Evolutionary conservation across 2,113 vertebrate genomes (phyloP), one percentile per base, ranked within the genome.

Genomic region (Peromyscus polionotus): DNA sequence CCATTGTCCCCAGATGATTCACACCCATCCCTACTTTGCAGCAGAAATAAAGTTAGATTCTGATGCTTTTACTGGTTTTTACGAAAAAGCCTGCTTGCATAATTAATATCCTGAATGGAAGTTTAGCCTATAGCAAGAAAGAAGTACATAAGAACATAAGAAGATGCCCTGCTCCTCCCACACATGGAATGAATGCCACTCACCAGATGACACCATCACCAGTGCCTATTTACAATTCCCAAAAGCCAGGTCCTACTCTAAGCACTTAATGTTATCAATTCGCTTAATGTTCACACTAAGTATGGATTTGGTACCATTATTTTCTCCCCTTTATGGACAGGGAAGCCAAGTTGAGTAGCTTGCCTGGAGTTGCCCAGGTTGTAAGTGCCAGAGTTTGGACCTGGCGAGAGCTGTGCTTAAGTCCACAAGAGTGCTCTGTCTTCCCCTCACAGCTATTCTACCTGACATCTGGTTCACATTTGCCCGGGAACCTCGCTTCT

Each of bases 71-170:
- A 42, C 7, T 57, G 39, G 67, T 80, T 63, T 72, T 76, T 65
- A 88, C 79, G 26, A 31, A 91, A 88, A 90, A 94, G 16, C 45
- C 65, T 73, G 20, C 87, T 93, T 83, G 51, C 12, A 76, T 70
- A 80, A 70, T 90, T 75, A 87, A 5, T 95, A 54, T 63, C 42
- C 68, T 81, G 57, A 31, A 83, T 36, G 65, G 7, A 48, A n/a
- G 28, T 80, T 22, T 2, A 45, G 7, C 28, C 76, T 16, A 11
- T 51, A 12, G 61, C 61, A 83, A 76, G 68, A 83, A 65, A 59
- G 85, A 16, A 39, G 19, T 10, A 81, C 33, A 42, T 28, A 6
- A 7, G 13, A 51, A 22, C 24, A 45, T 65, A 68, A 51, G 65
- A 42, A 5, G 12, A 20, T 42, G 45, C 6, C 11, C 16, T 22